phyloP scores from a whole-genome alignment of 2,113 vertebrate genomes.

The Amazona vittata region DNA sequence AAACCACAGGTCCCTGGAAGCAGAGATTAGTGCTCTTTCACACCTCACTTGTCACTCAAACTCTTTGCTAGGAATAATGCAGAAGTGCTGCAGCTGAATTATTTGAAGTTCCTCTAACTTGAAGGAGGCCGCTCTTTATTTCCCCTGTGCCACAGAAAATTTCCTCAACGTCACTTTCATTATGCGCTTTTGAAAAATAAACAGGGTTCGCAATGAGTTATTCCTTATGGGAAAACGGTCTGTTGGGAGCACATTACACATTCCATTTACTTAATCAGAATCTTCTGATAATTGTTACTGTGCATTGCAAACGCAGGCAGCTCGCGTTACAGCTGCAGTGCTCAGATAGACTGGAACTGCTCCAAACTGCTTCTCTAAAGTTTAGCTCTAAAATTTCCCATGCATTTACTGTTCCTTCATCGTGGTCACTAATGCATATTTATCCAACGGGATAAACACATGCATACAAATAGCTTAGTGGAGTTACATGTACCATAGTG shows the following conservation, averaged over 20 bases:
- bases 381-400: neutral
- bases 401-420: neutral
- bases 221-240: neutral
- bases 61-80: neutral
- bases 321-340: neutral
- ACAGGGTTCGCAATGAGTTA: neutral
- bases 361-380: constrained; percentile 31
- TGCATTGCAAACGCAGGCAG: constrained; percentile 43
- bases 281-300: constrained; percentile 41
- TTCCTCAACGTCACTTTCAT: neutral
- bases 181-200: neutral
- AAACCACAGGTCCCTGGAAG: neutral
- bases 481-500: neutral
- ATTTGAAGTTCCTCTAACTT: neutral
- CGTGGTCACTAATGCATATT: neutral
- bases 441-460: neutral
- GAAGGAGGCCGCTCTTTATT: neutral
- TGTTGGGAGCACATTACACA: constrained; percentile 14
- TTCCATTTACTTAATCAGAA: constrained; percentile 39
- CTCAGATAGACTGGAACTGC: constrained; percentile 56
- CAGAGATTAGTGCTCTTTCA: neutral
- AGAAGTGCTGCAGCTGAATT: neutral
- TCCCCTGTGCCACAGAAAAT: neutral
- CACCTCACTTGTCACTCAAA: neutral
- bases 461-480: neutral